Conservation (phyloP, 2,888 invertebrate species). For the Drosophila anomalipes region DNA sequence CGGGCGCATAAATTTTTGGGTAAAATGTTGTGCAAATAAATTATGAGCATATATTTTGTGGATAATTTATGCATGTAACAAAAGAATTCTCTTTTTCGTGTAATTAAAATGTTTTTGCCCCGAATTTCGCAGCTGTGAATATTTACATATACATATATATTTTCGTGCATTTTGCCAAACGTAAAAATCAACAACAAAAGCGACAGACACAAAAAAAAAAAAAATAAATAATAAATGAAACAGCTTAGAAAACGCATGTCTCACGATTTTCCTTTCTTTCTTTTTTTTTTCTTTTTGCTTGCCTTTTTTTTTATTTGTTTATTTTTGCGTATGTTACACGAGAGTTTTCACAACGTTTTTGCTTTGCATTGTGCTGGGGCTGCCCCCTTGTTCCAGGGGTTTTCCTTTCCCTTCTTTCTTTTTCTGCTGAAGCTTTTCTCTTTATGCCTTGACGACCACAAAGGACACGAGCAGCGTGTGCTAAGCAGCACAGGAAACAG, state of each 20-base stretch:
- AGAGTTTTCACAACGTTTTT: constrained; percentile 17
- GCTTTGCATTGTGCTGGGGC: constrained; percentile 19
- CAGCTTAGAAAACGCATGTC: constrained; percentile 27
- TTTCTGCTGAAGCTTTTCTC: constrained; percentile 32
- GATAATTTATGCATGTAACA: constrained; percentile 56
- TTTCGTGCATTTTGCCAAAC: constrained; percentile 28
- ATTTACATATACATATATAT: constrained; percentile 22
- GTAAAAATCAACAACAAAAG: constrained; percentile 50
- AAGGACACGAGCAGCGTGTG: constrained; percentile 37
- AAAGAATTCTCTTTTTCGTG: constrained; percentile 26
- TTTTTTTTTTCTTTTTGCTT: constrained; percentile 3
- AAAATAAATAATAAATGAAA: background rate
- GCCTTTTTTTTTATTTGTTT: background rate
- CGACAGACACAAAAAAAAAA: constrained; percentile 6
- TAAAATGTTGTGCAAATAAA: constrained; percentile 58
- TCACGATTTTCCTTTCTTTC: constrained; percentile 19
- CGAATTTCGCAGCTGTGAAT: constrained; percentile 41
- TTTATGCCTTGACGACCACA: constrained; percentile 40
- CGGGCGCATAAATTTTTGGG: constrained; percentile 44
- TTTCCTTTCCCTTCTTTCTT: background rate
- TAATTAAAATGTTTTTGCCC: constrained; percentile 50
- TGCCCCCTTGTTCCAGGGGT: constrained; percentile 2
- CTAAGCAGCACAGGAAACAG: constrained; percentile 56
- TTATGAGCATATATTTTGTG: constrained; percentile 47
- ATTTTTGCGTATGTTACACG: constrained; percentile 24